Conservation (phyloP, 2,888 invertebrate species). For the Drosophila nigritarsus region DNA sequence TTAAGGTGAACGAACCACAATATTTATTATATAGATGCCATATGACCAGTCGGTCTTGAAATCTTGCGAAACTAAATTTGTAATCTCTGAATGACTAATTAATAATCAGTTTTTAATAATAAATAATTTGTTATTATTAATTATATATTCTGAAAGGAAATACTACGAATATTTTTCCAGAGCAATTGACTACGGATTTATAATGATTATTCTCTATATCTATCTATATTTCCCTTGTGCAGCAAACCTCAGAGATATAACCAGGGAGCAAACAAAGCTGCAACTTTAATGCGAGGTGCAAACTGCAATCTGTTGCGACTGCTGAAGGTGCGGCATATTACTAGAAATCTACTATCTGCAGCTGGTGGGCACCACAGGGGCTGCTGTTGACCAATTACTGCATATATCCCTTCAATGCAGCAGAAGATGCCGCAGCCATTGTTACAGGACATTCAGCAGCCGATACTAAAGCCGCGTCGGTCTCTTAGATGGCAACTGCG, state of each 20-base stretch:
- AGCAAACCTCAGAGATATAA: not conserved
- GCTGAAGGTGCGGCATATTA: not conserved
- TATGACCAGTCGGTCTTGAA: not conserved
- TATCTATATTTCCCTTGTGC: not conserved
- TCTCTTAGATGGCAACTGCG: slow-evolving; percentile 66
- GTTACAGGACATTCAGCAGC: not conserved
- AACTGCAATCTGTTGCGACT: not conserved
- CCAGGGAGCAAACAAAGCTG: not conserved
- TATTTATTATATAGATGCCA: not conserved
- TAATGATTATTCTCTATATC: not conserved
- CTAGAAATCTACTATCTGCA: not conserved
- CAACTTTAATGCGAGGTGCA: not conserved
- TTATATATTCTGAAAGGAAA: not conserved
- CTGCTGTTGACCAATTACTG: slow-evolving; percentile 85
- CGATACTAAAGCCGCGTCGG: not conserved
- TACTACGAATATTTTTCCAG: not conserved
- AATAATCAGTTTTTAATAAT: too few species aligned
- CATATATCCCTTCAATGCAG: slow-evolving; percentile 77
- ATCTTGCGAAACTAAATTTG: too few species aligned
- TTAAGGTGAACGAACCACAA: not conserved
- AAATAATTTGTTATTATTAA: too few species aligned
- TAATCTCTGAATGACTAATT: too few species aligned
- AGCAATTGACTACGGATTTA: not conserved
- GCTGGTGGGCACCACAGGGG: fast-evolving
- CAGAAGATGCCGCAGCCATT: too few species aligned